A percentile compares a stretch with the other conserved stretches of the same genome.
phyloP scores from a whole-genome alignment of 2,888 invertebrate genomes.

The Patella depressa region DNA sequence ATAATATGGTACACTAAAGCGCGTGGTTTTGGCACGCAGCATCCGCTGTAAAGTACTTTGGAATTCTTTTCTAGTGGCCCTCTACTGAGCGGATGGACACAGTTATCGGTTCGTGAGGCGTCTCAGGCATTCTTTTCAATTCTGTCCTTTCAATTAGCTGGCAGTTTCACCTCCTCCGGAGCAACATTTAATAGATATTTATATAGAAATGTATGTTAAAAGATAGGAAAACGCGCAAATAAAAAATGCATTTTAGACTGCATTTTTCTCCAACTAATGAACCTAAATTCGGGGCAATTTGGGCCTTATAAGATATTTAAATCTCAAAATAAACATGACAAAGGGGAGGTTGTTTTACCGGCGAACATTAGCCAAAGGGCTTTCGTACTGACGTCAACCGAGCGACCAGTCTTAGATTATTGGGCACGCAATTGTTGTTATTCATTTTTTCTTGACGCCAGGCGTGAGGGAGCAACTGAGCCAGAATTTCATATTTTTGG shows the following conservation, averaged over 20 bases:
- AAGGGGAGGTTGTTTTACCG: conserved; percentile 51
- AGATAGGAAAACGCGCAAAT: not conserved
- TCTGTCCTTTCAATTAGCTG: conserved; percentile 66
- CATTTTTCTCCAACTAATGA: conserved; percentile 1
- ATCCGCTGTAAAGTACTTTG: conserved; percentile 58
- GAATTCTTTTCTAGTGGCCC: conserved; percentile 63
- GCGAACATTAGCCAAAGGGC: conserved; percentile 61
- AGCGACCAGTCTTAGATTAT: conserved; percentile 64
- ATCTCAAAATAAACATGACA: conserved; percentile 16
- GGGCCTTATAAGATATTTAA: not conserved
- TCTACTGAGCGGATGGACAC: conserved; percentile 65
- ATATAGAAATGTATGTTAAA: conserved; percentile 19
- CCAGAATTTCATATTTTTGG: conserved; percentile 32
- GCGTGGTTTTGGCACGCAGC: conserved; percentile 52
- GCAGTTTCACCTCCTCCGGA: conserved; percentile 50
- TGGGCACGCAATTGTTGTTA: conserved; percentile 64
- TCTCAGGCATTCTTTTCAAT: conserved; percentile 68
- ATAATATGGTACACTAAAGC: conserved; percentile 37
- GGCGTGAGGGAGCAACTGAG: conserved; percentile 39
- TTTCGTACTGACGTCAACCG: conserved; percentile 67
- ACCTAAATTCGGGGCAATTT: not conserved
- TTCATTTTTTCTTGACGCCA: conserved; percentile 50
- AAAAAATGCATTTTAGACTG: conserved; percentile 10
- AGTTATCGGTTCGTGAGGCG: conserved; percentile 61
- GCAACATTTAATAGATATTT: conserved; percentile 21